Evolutionary conservation across 2,113 vertebrate genomes (phyloP).

Genomic region (Fulmarus glacialis): DNA sequence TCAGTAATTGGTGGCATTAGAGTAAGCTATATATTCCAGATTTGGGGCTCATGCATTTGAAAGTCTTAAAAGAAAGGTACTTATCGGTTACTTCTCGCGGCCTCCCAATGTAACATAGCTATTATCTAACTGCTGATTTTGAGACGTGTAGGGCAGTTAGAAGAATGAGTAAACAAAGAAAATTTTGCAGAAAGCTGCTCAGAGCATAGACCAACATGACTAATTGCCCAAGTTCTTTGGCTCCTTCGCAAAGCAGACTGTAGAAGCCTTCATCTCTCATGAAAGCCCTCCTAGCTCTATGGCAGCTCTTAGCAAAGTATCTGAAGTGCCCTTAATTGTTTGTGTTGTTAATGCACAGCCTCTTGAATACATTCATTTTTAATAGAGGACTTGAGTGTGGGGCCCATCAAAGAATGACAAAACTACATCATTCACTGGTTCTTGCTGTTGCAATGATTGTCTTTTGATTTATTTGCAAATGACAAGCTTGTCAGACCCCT

Average conservation of each 20-base stretch:
- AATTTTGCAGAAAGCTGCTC: conserved; percentile 31
- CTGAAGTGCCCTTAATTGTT: conserved; percentile 84
- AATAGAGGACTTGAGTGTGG: conserved; percentile 78
- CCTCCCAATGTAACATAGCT: neutral
- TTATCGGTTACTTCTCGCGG: neutral
- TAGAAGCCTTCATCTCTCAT: conserved; percentile 55
- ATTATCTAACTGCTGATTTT: neutral
- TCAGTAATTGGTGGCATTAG: neutral
- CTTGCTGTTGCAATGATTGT: conserved; percentile 71
- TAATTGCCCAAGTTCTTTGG: conserved; percentile 68
- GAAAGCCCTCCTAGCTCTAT: conserved; percentile 69
- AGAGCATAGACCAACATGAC: conserved; percentile 43
- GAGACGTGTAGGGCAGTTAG: neutral
- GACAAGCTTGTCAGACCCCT: conserved; percentile 74
- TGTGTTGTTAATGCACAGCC: conserved; percentile 80
- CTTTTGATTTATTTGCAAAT: conserved; percentile 84
- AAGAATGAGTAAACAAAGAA: conserved; percentile 48
- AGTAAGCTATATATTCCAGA: neutral
- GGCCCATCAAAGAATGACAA: conserved; percentile 78
- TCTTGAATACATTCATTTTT: conserved; percentile 86
- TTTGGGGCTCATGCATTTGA: neutral
- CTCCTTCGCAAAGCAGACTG: conserved; percentile 56
- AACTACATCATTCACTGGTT: conserved; percentile 77
- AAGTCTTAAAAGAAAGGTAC: neutral
- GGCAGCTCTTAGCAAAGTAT: conserved; percentile 76